phyloP scores from a whole-genome alignment of 1,140 invertebrate genomes.

The Lutraria rhynchaena region DNA sequence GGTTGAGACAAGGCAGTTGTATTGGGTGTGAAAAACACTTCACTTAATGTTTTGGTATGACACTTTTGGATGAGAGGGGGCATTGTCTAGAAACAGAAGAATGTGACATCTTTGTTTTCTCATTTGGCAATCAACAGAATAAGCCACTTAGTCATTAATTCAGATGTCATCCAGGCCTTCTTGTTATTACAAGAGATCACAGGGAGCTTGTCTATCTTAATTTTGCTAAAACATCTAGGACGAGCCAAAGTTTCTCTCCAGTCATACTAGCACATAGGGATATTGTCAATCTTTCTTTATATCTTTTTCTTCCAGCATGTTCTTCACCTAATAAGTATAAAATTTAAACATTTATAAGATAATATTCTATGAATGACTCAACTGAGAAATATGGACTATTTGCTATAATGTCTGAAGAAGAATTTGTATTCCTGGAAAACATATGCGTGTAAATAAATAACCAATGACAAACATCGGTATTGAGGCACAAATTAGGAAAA shows the following conservation, averaged over 20 bases:
- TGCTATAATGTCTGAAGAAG: neutral
- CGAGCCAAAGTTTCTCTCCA: too few relatives aligned
- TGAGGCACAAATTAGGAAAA: neutral
- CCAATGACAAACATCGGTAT: neutral
- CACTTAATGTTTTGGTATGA: conserved; percentile 76
- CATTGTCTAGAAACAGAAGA: conserved; percentile 68
- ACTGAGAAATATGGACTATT: neutral
- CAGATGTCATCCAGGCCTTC: too few relatives aligned
- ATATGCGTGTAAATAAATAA: too few relatives aligned
- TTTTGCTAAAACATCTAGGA: too few relatives aligned
- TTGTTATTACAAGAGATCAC: conserved; percentile 5
- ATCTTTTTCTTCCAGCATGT: conserved; percentile 57
- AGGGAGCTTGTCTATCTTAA: too few relatives aligned
- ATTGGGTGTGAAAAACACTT: conserved; percentile 78
- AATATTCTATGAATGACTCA: neutral
- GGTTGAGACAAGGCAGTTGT: too few relatives aligned
- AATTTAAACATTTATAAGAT: neutral
- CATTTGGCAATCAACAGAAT: too few relatives aligned
- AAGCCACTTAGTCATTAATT: too few relatives aligned
- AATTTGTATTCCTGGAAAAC: neutral
- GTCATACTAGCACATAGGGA: too few relatives aligned
- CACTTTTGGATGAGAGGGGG: too few relatives aligned
- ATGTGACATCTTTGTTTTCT: conserved; percentile 63
- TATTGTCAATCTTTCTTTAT: too few relatives aligned
- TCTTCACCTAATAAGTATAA: conserved; percentile 15